phyloP scores from a whole-genome alignment of 2,888 invertebrate genomes.

The Leptinotarsa peninsularis region DNA sequence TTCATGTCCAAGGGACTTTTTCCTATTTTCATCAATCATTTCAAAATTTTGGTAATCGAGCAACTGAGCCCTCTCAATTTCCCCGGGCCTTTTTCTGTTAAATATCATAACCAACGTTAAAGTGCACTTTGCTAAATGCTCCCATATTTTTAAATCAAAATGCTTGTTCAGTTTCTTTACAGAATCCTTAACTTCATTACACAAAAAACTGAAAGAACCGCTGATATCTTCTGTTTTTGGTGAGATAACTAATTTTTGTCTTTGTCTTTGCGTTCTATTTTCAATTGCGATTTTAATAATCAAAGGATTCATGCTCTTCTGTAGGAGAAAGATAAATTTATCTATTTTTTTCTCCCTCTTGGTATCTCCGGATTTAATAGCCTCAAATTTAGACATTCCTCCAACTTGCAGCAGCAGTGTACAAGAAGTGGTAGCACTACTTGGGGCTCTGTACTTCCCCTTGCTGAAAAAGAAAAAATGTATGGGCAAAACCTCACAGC shows the following conservation, averaged over 20 bases:
- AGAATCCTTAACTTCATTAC: neutral
- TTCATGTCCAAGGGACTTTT: constrained; percentile 8
- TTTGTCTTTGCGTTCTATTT: constrained; percentile 9
- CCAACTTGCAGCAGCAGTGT: constrained; percentile 12
- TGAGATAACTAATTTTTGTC: constrained; percentile 9
- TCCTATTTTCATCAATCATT: constrained; percentile 5
- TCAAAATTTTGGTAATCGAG: constrained; percentile 15
- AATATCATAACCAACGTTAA: constrained; percentile 5
- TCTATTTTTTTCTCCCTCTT: constrained; percentile 7
- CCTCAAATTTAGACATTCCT: constrained; percentile 8
- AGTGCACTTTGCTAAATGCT: constrained; percentile 6
- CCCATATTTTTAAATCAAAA: neutral
- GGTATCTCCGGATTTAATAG: constrained; percentile 10
- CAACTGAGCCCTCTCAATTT: constrained; percentile 18
- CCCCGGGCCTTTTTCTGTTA: constrained; percentile 12
- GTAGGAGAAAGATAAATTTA: constrained; percentile 7
- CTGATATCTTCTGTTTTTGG: constrained; percentile 15
- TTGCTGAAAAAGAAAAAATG: neutral
- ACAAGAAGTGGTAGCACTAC: constrained; percentile 12
- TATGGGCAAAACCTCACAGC: no score
- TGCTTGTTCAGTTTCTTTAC: neutral
- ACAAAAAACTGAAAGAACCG: neutral
- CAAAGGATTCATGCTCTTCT: constrained; percentile 15
- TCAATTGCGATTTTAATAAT: constrained; percentile 12
- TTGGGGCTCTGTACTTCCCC: constrained; percentile 8